Evolutionary conservation across 2,113 vertebrate genomes (phyloP).

Genomic region (Anolis carolinensis): DNA sequence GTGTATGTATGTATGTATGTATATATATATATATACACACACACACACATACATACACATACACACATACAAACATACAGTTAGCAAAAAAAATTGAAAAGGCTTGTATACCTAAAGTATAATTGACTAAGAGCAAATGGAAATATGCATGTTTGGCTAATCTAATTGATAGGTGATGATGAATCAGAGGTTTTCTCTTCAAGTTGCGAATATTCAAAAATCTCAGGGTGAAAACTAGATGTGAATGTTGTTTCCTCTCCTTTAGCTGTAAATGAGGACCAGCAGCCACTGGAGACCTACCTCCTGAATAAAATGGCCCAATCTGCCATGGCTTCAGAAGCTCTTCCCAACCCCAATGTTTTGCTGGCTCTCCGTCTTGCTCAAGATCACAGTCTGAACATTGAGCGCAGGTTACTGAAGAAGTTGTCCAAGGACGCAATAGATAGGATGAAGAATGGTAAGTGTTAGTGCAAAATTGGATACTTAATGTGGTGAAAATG

Average conservation of each 20-base stretch:
- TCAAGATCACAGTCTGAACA: not conserved
- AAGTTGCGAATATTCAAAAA: too few relatives aligned
- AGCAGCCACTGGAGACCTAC: not conserved
- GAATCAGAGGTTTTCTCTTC: too few relatives aligned
- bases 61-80: not conserved
- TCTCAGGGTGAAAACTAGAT: too few relatives aligned
- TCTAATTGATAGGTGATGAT: too few relatives aligned
- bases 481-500: not conserved
- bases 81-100: not conserved
- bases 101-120: not conserved
- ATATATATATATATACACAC: not conserved
- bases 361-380: not conserved
- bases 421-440: accelerated
- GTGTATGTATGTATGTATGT: too few relatives aligned
- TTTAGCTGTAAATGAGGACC: not conserved
- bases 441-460: not conserved
- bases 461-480: not conserved
- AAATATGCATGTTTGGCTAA: not conserved
- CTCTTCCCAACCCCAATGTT: not conserved
- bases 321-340: accelerated
- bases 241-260: not conserved
- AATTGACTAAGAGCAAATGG: not conserved
- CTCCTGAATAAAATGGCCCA: not conserved
- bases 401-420: not conserved
- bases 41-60: not conserved